Conservation (phyloP, 2,113 vertebrate genomes). For the Diphyllodes magnificus region DNA sequence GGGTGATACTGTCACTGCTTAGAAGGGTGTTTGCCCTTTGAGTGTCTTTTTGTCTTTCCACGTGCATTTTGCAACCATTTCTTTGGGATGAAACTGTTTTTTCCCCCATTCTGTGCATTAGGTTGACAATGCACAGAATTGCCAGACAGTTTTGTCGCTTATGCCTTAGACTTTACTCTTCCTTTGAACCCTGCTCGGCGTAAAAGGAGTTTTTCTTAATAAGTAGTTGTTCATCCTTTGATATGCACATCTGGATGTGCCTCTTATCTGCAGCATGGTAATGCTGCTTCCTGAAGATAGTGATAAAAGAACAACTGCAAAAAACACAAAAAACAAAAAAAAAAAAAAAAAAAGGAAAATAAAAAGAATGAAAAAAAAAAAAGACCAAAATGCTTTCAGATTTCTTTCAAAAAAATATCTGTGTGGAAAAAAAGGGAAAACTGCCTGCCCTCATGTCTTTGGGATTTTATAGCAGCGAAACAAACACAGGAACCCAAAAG, state of each 20-base stretch:
- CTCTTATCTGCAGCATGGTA: slow-evolving; percentile 75
- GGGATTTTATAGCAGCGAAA: neutral
- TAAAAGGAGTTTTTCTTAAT: slow-evolving; percentile 78
- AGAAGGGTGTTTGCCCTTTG: neutral
- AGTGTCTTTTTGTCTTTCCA: neutral
- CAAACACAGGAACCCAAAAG: neutral
- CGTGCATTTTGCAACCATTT: neutral
- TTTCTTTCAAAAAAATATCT: neutral
- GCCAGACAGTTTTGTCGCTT: slow-evolving; percentile 76
- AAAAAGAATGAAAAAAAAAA: slow-evolving; percentile 1
- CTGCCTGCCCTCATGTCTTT: neutral
- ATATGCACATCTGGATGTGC: slow-evolving; percentile 77
- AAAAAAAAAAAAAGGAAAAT: neutral
- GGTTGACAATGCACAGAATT: slow-evolving; percentile 76
- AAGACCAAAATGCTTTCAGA: neutral
- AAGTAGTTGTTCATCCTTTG: slow-evolving; percentile 78
- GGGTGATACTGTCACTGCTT: neutral
- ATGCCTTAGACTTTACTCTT: slow-evolving; percentile 69
- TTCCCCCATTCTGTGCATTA: slow-evolving; percentile 31
- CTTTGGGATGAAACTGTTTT: neutral
- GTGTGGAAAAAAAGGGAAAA: neutral
- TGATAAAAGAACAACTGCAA: slow-evolving; percentile 78
- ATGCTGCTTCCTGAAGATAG: slow-evolving; percentile 76
- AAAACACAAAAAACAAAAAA: slow-evolving; percentile 65
- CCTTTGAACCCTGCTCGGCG: slow-evolving; percentile 71